Conservation (phyloP, 2,888 invertebrate species). For the Glaucopsyche alexis region DNA sequence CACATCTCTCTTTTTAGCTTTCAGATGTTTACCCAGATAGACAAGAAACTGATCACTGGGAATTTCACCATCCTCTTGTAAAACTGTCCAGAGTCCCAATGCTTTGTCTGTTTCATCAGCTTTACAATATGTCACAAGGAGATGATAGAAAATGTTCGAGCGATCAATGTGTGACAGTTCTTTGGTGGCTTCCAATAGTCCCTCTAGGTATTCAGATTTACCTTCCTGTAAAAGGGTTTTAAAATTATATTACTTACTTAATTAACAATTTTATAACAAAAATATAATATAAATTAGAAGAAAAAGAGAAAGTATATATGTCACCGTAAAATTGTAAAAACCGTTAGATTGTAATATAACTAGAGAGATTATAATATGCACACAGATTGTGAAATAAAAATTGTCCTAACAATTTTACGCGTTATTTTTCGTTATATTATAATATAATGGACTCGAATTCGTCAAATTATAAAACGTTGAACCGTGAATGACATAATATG, state of each 20-base stretch:
- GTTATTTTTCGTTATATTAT: too few species aligned
- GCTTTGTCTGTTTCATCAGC: conserved; percentile 87
- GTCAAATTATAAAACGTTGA: too few species aligned
- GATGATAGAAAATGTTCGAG: conserved; percentile 86
- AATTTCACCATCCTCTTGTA: conserved; percentile 90
- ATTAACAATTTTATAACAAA: background rate
- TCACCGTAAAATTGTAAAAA: too few species aligned
- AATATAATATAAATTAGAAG: too few species aligned
- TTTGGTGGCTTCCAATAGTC: conserved; percentile 87
- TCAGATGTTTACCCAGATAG: conserved; percentile 83
- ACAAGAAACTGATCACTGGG: conserved; percentile 85
- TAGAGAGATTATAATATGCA: too few species aligned
- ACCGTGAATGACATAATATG: too few species aligned
- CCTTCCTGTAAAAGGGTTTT: conserved; percentile 70
- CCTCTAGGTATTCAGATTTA: conserved; percentile 84
- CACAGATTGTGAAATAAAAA: too few species aligned
- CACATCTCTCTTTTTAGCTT: conserved; percentile 81
- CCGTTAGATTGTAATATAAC: too few species aligned
- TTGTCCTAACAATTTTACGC: too few species aligned
- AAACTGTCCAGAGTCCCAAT: conserved; percentile 87
- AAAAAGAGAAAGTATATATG: too few species aligned
- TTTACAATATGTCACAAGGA: conserved; percentile 87
- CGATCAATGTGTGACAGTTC: conserved; percentile 88
- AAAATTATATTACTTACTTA: background rate
- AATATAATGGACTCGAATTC: too few species aligned